Conservation (phyloP, 2,113 vertebrate species). For the Setophaga coronata region DNA sequence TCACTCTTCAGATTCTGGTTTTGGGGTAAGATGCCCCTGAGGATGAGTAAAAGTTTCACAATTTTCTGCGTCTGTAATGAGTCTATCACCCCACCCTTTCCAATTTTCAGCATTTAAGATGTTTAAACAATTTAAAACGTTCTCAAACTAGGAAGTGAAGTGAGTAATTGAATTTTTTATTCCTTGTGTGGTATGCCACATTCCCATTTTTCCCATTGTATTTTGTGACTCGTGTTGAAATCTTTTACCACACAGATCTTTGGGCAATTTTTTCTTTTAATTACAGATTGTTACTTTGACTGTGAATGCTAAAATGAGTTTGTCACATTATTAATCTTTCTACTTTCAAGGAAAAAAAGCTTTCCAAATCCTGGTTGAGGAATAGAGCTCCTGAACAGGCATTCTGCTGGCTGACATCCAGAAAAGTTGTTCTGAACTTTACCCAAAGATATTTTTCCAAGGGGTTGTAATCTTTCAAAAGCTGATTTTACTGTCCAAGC, state of each 20-base stretch:
- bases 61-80: not conserved
- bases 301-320: not conserved
- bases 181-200: not conserved
- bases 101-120: not conserved
- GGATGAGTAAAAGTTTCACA: not conserved
- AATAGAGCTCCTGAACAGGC: not conserved
- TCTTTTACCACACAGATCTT: not conserved
- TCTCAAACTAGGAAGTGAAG: not conserved
- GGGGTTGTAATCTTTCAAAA: not conserved
- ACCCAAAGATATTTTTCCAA: not conserved
- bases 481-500: not conserved
- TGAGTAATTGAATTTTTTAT: not conserved
- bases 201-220: not conserved
- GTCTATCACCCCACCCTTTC: not conserved
- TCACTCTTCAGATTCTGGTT: not conserved
- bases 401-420: not conserved
- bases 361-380: not conserved
- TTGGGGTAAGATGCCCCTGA: not conserved
- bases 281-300: not conserved
- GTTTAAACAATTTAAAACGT: not conserved
- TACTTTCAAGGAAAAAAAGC: not conserved
- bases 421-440: not conserved
- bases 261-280: not conserved
- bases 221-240: not conserved
- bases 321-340: not conserved